Evolutionary conservation across 1,140 invertebrate species (phyloP), one percentile per base, ranked within the genome.

Genomic region (Drosophila tani): DNA sequence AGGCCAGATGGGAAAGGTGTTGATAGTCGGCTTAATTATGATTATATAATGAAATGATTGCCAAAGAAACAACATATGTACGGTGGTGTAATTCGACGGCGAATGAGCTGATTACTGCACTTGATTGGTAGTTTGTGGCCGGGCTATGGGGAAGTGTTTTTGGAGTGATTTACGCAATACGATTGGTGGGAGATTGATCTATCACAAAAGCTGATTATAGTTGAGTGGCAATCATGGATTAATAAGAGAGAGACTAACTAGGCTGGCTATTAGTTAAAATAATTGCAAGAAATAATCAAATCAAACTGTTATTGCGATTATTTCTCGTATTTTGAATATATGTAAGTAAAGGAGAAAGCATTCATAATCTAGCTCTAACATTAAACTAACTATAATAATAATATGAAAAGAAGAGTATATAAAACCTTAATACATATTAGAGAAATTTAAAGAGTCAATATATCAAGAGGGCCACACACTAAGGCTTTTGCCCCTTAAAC

Each of bases 31-130:
- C 19, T 41, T 70, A 71, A 71, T 71, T 71, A 58, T 70, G 66
- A 71, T 71, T 57, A 58, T 29, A 70, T 70, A 70, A 69, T 68
- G 66, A 45, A 70, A 69, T 38, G 47, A 70, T 69, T 69, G 67
- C 46, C 65, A 35, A 63, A 38, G 21, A 47, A 67, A 68, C 40
- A 68, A 50, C 66, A 51, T 43, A 24, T 50, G 66, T 49, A 43
- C 41, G 5, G 19, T 50, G 60, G 46, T 66, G 66, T 51, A 51
- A 67, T 69, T 50, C 38, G 40, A 68, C 66, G 63, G 27, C 19
- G 41, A 69, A 51, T 53, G 63, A 68, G 46, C 40, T 69, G 64
- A 68, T 66, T 66, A 64, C 58, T 15, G 41, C 64, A 35, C 46
- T 62, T 43, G 46, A 53, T 38, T 68, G 59, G n/a, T 65, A 7